These are phyloP conservation scores for Etheostoma spectabile DNA, from an alignment of 2,113 vertebrate species.

Conservation along the genomic window DNA sequence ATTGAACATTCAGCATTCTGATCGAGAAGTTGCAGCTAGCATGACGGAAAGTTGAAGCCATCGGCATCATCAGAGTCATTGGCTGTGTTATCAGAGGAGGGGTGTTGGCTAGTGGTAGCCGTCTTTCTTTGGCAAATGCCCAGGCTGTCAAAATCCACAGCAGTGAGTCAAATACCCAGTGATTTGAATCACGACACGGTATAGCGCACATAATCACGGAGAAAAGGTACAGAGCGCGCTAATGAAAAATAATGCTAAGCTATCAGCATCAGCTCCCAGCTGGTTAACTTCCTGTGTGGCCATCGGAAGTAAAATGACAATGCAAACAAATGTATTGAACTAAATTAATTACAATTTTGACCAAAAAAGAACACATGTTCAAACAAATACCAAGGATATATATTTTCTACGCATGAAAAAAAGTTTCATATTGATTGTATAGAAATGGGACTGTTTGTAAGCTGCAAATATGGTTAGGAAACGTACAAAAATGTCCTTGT, in stretches of 20 bases:
- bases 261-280: neutral
- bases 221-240: neutral
- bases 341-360: neutral
- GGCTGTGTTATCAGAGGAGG: too few species aligned
- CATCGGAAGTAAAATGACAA: neutral
- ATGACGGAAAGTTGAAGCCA: neutral
- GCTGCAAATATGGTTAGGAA: neutral
- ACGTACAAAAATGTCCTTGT: slow-evolving; percentile 6
- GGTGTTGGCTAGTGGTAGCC: neutral
- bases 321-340: neutral
- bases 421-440: neutral
- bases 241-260: neutral
- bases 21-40: neutral
- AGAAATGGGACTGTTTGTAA: neutral
- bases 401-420: neutral
- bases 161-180: too few species aligned
- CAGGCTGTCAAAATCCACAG: too few species aligned
- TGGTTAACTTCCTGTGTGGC: too few species aligned
- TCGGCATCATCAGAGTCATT: too few species aligned
- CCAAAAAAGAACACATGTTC: neutral
- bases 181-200: neutral
- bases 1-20: neutral
- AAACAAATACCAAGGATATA: neutral
- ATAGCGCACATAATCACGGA: neutral
- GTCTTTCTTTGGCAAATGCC: neutral